Conservation (phyloP, 1,140 invertebrate genomes). For the Drosophila eugracilis region DNA sequence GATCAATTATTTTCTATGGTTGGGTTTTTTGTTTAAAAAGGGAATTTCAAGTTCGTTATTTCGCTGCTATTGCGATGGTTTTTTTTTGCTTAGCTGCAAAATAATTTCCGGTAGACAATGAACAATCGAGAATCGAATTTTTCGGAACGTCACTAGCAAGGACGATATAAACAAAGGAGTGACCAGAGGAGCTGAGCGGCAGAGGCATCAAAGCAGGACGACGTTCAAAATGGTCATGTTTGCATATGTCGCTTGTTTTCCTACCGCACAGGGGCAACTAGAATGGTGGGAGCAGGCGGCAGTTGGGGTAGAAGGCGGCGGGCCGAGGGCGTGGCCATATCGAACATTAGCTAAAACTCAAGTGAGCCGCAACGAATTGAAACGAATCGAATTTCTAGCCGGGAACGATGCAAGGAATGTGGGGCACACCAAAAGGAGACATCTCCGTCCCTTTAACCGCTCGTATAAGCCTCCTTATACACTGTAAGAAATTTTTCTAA, state of each 20-base stretch:
- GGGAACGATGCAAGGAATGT: slow-evolving; percentile 47
- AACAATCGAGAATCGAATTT: slow-evolving; percentile 53
- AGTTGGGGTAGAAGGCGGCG: not conserved
- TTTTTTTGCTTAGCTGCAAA: slow-evolving; percentile 61
- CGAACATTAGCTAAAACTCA: slow-evolving; percentile 83
- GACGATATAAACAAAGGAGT: slow-evolving; percentile 13
- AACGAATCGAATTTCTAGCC: slow-evolving; percentile 68
- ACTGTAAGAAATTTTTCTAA: no score
- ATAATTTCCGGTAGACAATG: slow-evolving; percentile 79
- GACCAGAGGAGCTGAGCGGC: not conserved
- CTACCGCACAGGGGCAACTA: not conserved
- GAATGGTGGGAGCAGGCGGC: no score
- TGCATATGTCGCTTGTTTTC: slow-evolving; percentile 67
- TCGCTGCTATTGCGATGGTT: slow-evolving; percentile 14
- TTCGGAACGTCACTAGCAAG: slow-evolving; percentile 42
- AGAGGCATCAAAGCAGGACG: slow-evolving; percentile 18
- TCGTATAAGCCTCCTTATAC: not conserved
- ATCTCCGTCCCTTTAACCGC: not conserved
- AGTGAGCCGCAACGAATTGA: slow-evolving; percentile 81
- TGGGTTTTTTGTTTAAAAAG: not conserved
- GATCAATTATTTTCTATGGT: not conserved
- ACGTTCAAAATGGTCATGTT: slow-evolving; percentile 74
- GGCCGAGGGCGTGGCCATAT: slow-evolving; percentile 71
- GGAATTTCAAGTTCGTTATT: slow-evolving; percentile 33
- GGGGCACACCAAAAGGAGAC: slow-evolving; percentile 29